Evolutionary conservation across 2,113 vertebrate species (phyloP).

Genomic region (Lampris megalopsis): DNA sequence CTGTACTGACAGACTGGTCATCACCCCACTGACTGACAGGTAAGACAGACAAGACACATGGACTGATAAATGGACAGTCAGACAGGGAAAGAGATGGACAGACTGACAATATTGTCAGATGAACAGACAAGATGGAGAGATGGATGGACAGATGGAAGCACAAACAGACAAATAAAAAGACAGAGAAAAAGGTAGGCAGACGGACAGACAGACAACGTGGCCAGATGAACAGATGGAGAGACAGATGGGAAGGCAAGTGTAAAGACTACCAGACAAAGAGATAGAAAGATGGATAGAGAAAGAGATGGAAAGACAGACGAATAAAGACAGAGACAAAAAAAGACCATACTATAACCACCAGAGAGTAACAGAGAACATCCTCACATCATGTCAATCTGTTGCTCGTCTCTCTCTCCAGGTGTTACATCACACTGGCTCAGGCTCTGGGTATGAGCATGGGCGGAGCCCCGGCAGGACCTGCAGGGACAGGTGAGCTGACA

Average conservation of each 20-base stretch:
- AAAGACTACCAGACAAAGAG: background rate
- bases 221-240: background rate
- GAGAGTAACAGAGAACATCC: too few species aligned
- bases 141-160: background rate
- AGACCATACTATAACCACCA: too few species aligned
- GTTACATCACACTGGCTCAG: constrained; percentile 92
- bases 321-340: background rate
- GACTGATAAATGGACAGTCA: constrained; percentile 6
- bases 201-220: background rate
- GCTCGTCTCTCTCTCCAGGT: constrained; percentile 73
- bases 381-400: background rate
- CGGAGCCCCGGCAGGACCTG: constrained; percentile 91
- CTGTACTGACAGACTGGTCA: constrained; percentile 93
- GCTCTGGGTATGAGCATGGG: constrained; percentile 95
- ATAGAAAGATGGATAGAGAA: background rate
- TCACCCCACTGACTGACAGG: constrained; percentile 93
- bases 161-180: background rate
- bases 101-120: background rate
- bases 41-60: constrained; percentile 48
- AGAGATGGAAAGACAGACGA: background rate
- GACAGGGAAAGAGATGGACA: constrained; percentile 47
- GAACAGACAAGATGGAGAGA: background rate
- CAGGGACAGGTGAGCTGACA: constrained; percentile 88
- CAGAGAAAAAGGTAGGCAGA: background rate
- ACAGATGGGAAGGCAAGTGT: background rate